These are phyloP conservation scores for Microplitis mediator DNA, from an alignment of 1,140 invertebrate genomes.

Conservation along the genomic window DNA sequence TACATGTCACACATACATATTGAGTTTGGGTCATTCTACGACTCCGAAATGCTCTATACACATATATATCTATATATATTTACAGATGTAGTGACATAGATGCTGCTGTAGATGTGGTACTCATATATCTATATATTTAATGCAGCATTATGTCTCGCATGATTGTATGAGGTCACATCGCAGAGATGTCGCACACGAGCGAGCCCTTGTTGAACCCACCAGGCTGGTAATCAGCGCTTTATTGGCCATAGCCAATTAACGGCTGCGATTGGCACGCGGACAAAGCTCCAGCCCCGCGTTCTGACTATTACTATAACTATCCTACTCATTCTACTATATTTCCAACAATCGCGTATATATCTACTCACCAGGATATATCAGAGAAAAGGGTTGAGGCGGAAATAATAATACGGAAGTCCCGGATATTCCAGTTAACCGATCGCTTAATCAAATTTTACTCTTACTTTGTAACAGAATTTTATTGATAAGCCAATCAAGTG, in stretches of 20 bases:
- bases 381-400: not conserved
- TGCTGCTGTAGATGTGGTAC: not conserved
- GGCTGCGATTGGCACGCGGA: conserved; percentile 52
- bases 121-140: conserved; percentile 12
- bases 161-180: not conserved
- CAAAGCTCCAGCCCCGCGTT: conserved; percentile 39
- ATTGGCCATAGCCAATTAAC: conserved; percentile 57
- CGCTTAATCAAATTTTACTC: not conserved
- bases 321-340: not conserved
- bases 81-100: not conserved
- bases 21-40: not conserved
- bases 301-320: not conserved
- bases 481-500: not conserved
- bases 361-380: not conserved
- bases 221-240: conserved; percentile 54
- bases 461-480: not conserved
- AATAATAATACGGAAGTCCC: conserved; percentile 6
- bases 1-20: conserved; percentile 24
- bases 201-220: conserved; percentile 33
- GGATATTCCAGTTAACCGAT: not conserved
- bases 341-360: not conserved
- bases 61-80: not conserved
- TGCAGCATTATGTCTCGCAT: not conserved
- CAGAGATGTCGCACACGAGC: conserved; percentile 8
- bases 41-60: not conserved